Percentiles rank a stretch among this genome's conserved stretches.
Evolutionary conservation across 2,113 vertebrate genomes (phyloP).

Genomic region (Nibea albiflora): DNA sequence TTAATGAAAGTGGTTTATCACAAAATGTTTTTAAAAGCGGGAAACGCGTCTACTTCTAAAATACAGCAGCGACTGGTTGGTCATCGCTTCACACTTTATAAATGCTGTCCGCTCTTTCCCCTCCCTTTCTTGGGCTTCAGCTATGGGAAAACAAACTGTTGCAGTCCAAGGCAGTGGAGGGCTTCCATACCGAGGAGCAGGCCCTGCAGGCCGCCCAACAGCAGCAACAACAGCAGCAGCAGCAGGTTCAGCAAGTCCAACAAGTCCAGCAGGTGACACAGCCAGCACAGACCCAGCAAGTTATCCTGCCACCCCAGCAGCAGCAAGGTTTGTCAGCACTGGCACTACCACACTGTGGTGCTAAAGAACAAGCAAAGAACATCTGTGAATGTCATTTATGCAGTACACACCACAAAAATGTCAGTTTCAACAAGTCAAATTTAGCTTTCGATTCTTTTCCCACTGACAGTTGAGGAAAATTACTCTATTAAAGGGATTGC

Average conservation of each 20-base stretch:
- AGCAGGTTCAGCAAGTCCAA: conserved; percentile 86
- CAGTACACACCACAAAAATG: background rate
- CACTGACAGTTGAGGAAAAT: background rate
- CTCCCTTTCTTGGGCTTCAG: conserved; percentile 74
- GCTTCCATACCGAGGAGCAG: conserved; percentile 97
- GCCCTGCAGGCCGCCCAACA: conserved; percentile 91
- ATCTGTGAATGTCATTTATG: background rate
- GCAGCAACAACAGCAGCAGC: conserved; percentile 88
- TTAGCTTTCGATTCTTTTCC: background rate
- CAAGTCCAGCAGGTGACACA: conserved; percentile 89
- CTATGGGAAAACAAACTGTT: conserved; percentile 98
- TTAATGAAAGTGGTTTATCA: background rate
- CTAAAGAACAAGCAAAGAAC: background rate
- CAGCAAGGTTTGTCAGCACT: conserved; percentile 88
- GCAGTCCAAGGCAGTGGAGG: conserved; percentile 98
- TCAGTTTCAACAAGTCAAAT: background rate
- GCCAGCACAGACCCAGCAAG: conserved; percentile 87
- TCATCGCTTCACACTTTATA: background rate
- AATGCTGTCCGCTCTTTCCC: background rate
- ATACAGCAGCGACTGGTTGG: background rate
- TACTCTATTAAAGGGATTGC: background rate
- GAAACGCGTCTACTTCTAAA: background rate
- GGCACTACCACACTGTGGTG: background rate
- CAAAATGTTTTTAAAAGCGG: background rate
- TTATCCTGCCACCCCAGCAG: conserved; percentile 90